Conservation (phyloP, 1,140 invertebrate genomes). For the Drosophila neocordata region DNA sequence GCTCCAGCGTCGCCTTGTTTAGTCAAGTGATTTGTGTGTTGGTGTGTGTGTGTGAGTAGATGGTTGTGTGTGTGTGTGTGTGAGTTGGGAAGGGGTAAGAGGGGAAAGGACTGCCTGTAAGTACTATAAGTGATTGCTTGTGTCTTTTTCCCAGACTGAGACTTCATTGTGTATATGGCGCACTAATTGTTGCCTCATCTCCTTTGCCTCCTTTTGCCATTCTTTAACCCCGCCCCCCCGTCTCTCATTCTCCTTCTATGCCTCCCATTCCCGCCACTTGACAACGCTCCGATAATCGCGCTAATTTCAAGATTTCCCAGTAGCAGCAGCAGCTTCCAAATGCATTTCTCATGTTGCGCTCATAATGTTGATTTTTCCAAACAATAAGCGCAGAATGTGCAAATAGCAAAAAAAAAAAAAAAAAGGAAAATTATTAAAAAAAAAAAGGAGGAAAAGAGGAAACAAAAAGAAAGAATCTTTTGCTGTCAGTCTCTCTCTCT, state of each 20-base stretch:
- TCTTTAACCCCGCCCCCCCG: background rate
- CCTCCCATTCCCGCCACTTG: slow-evolving; percentile 41
- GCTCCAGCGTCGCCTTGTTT: slow-evolving; percentile 73
- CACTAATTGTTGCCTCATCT: slow-evolving; percentile 61
- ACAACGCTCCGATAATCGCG: slow-evolving; percentile 81
- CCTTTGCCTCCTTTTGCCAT: slow-evolving; percentile 25
- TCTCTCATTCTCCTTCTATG: no score
- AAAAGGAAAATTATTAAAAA: slow-evolving; percentile 3
- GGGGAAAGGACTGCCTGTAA: slow-evolving; percentile 44
- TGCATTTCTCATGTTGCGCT: slow-evolving; percentile 64
- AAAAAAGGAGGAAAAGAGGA: slow-evolving; percentile 36
- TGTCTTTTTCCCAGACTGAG: slow-evolving; percentile 54
- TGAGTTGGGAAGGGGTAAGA: background rate
- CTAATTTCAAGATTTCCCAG: slow-evolving; percentile 82
- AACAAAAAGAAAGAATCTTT: slow-evolving; percentile 24
- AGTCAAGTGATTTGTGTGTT: slow-evolving; percentile 77
- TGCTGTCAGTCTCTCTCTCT: slow-evolving; percentile 20
- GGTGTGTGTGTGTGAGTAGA: slow-evolving; percentile 6
- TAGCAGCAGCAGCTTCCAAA: slow-evolving; percentile 56
- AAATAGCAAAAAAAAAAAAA: slow-evolving; percentile 45
- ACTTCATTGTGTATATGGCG: slow-evolving; percentile 47
- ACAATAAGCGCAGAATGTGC: slow-evolving; percentile 78
- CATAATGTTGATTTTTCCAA: slow-evolving; percentile 74
- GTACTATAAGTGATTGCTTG: slow-evolving; percentile 75
- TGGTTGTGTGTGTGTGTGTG: background rate